A percentile compares a stretch with the other conserved stretches of the same genome.
phyloP scores from a whole-genome alignment of 2,888 invertebrate genomes.

The Ornithoptera priamus region DNA sequence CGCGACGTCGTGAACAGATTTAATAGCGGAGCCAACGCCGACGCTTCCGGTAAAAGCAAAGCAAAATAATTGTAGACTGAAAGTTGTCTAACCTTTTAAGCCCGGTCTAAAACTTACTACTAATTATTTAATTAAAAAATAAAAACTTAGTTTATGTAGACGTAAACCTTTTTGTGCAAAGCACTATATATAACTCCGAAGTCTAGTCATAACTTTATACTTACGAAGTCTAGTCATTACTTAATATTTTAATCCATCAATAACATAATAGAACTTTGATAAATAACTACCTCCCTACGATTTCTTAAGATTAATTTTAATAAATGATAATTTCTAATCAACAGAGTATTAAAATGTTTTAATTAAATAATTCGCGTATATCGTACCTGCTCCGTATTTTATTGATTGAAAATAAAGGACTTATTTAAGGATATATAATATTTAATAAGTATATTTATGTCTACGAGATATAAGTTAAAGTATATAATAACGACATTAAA shows the following conservation, averaged over 20 bases:
- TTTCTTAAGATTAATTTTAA: neutral
- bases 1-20: constrained; percentile 73
- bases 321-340: neutral
- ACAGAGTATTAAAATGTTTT: neutral
- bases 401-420: constrained; percentile 47
- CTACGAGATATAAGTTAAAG: constrained; percentile 31
- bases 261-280: no score
- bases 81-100: constrained; percentile 18
- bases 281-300: no score
- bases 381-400: constrained; percentile 61
- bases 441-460: constrained; percentile 35
- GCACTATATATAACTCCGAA: constrained; percentile 3
- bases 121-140: neutral
- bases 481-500: constrained; percentile 37
- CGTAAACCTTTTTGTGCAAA: constrained; percentile 22
- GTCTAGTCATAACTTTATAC: constrained; percentile 16
- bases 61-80: constrained; percentile 41
- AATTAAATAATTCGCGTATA: constrained; percentile 7
- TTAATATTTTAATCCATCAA: no score
- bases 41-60: constrained; percentile 42
- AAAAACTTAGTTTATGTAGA: constrained; percentile 36
- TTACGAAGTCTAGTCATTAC: neutral
- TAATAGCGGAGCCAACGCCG: constrained; percentile 53
- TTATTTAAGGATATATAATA: constrained; percentile 42
- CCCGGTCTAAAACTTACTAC: constrained; percentile 45